A percentile compares a stretch with the other conserved stretches of the same genome.
Evolutionary conservation across 1,140 invertebrate species (phyloP).

Genomic region (Galleria mellonella): DNA sequence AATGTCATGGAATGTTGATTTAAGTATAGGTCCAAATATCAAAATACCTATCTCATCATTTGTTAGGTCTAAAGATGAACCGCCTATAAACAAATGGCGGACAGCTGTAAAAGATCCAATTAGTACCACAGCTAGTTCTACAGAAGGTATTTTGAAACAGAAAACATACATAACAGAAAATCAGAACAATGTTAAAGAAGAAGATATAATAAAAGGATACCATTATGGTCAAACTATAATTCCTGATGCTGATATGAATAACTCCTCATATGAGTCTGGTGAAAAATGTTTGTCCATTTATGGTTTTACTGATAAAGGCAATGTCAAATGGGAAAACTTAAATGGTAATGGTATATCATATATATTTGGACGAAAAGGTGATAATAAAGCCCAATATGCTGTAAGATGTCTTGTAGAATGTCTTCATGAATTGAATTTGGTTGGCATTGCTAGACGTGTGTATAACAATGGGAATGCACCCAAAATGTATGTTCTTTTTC

Average conservation of each 20-base stretch:
- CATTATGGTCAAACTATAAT: slow-evolving; percentile 60
- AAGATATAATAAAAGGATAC: slow-evolving; percentile 48
- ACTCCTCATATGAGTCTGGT: slow-evolving; percentile 62
- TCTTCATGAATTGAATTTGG: slow-evolving; percentile 49
- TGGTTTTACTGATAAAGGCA: slow-evolving; percentile 57
- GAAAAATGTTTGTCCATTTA: slow-evolving; percentile 53
- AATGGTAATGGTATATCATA: slow-evolving; percentile 61
- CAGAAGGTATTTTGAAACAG: slow-evolving; percentile 35
- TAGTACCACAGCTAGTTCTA: slow-evolving; percentile 29
- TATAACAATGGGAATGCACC: slow-evolving; percentile 59
- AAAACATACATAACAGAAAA: slow-evolving; percentile 49
- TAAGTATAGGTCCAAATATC: slow-evolving; percentile 61
- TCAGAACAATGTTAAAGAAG: slow-evolving; percentile 27
- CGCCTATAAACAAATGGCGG: slow-evolving; percentile 45
- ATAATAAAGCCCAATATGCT: slow-evolving; percentile 58
- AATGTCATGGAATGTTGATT: slow-evolving; percentile 56
- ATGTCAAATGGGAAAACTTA: slow-evolving; percentile 59
- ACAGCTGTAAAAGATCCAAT: slow-evolving; percentile 49
- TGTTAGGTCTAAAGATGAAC: slow-evolving; percentile 53
- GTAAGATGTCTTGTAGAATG: slow-evolving; percentile 52
- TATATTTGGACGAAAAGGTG: slow-evolving; percentile 54
- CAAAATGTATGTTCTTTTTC: slow-evolving; percentile 64
- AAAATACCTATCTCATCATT: slow-evolving; percentile 65
- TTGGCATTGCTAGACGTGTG: slow-evolving; percentile 59
- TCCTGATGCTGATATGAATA: slow-evolving; percentile 52